A percentile compares a stretch with the other conserved stretches of the same genome.
These are phyloP conservation scores for Eulemur rufifrons DNA, from an alignment of 2,113 vertebrate species.

Conservation along the genomic window DNA sequence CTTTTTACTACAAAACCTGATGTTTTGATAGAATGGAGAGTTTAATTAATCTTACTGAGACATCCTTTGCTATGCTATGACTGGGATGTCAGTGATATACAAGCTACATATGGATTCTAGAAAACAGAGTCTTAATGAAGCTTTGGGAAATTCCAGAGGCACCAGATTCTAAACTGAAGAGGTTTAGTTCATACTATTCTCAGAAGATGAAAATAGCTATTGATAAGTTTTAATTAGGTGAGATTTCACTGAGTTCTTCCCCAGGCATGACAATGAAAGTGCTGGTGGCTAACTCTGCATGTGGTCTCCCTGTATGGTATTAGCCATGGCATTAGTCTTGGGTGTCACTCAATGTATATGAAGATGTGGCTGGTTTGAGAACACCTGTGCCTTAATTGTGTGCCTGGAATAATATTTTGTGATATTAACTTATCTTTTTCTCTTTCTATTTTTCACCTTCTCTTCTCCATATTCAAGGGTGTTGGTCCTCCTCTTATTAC, in stretches of 20 bases:
- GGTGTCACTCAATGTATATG: not conserved
- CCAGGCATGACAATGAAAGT: not conserved
- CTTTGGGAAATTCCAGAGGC: not conserved
- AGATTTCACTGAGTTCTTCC: not conserved
- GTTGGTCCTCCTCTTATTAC: not conserved
- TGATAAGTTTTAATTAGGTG: not conserved
- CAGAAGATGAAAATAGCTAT: not conserved
- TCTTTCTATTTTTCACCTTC: not conserved
- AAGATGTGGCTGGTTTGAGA: not conserved
- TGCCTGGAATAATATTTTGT: not conserved
- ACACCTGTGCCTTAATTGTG: not conserved
- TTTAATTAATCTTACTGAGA: not conserved
- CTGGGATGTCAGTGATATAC: not conserved
- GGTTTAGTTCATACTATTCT: not conserved
- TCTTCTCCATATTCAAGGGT: not conserved
- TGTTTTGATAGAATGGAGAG: not conserved
- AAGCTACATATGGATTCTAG: not conserved
- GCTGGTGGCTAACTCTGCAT: not conserved
- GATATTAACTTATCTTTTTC: not conserved
- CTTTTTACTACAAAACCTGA: not conserved
- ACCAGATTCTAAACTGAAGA: not conserved
- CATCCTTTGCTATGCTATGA: not conserved
- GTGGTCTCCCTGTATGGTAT: not conserved
- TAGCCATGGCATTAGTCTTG: not conserved
- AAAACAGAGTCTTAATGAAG: not conserved